These are phyloP conservation scores for Ctenodactylus gundi DNA, from an alignment of 2,113 vertebrate species.

Conservation along the genomic window DNA sequence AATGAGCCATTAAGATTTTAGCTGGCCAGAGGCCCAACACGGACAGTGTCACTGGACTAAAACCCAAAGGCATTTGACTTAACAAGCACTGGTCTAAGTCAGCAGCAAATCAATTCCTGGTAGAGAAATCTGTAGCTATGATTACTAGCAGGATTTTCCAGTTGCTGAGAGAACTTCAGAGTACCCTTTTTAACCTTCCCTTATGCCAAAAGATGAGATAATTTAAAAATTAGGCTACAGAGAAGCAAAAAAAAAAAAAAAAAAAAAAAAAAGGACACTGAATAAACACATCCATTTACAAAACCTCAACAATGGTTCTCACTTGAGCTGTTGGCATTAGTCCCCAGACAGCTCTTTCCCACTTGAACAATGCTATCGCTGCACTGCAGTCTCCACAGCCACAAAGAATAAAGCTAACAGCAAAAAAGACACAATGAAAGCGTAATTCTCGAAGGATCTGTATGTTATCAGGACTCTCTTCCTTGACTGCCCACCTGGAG, in stretches of 20 bases:
- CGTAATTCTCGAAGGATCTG: not conserved
- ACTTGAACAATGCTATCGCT: not conserved
- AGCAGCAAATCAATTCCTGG: not conserved
- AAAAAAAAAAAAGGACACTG: not conserved
- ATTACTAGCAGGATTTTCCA: not conserved
- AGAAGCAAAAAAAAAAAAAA: not conserved
- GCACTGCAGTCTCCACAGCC: not conserved
- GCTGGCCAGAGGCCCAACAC: not conserved
- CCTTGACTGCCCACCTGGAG: conserved; percentile 52
- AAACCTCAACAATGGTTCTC: not conserved
- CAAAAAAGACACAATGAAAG: not conserved
- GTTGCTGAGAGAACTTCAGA: not conserved
- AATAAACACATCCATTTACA: not conserved
- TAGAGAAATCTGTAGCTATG: not conserved
- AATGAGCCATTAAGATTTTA: not conserved
- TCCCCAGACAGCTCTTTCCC: not conserved
- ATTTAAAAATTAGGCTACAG: not conserved
- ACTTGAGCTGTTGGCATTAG: not conserved
- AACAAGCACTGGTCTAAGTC: not conserved
- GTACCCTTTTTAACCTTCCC: not conserved
- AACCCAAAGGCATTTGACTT: not conserved
- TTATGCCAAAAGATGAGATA: conserved; percentile 10
- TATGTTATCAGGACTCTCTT: not conserved
- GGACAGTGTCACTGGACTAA: not conserved
- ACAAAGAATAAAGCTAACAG: not conserved